Evolutionary conservation across 2,888 invertebrate species (phyloP), one percentile per base, ranked within the genome.

Genomic region (Leptura quadrifasciata): DNA sequence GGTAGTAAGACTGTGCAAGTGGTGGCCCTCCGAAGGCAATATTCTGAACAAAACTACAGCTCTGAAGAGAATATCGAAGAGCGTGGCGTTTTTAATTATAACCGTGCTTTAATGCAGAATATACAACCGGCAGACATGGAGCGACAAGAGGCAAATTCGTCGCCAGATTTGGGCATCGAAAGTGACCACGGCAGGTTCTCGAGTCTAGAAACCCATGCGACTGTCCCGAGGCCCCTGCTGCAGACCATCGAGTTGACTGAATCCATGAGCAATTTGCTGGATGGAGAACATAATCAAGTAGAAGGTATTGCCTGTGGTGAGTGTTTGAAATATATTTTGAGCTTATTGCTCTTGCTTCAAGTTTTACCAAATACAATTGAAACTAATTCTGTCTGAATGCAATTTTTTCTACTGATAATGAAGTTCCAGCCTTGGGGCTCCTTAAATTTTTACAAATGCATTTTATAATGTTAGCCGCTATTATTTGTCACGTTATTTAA

Each of bases 131-230:
- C 61, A 0, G 88, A 88, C 27, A 76, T 83, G 8, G 89, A 88
- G 47, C 80, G 89, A 18, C 81, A 84, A 5, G 87, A 89, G 9
- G 89, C 90, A 12, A 92, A 91, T 82, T 91, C 94, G 0, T 96
- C 96, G 0, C 96, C 97, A 0, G 97, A 97, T 89, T 92, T 96
- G 84, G 96, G 96, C n/a, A 96, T 97, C 79, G 96, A 96, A 87
- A 96, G 96, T 84, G 96, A 96, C 87, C 92, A 92, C 54, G 92
- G 91, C 82, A 89, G 93, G 77, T 89, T 93, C 70, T 92, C 94
- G 77, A 91, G 93, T 87, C 86, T 94, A 83, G 91, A 94, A 90
- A 91, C 92, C 78, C 91, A 91, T 80, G 90, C 91, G 52, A 78
- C 81, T 52, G 90, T 90, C 60, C 86, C 90, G 47, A 86, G 90